Percentiles rank a stretch among this genome's conserved stretches.
phyloP scores from a whole-genome alignment of 1,140 invertebrate species.

The Papilio polytes region DNA sequence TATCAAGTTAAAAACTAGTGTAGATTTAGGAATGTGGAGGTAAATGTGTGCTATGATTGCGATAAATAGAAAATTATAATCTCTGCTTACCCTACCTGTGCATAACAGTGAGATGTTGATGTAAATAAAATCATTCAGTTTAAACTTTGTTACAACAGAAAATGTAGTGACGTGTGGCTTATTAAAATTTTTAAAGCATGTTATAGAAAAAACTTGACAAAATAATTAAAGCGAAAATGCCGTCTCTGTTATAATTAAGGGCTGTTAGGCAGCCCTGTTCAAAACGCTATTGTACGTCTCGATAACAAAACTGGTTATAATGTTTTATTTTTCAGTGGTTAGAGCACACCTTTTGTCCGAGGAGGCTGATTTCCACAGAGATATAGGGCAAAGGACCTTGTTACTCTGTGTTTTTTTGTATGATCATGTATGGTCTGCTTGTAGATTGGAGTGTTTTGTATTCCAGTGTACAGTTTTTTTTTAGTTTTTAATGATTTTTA shows the following conservation, averaged over 20 bases:
- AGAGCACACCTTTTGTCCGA: conserved; percentile 37
- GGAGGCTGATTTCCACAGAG: conserved; percentile 37
- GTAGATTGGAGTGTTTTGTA: neutral
- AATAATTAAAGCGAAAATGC: neutral
- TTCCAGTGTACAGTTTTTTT: no score
- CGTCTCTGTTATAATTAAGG: neutral
- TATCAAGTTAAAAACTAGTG: no score
- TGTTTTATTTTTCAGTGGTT: conserved; percentile 62
- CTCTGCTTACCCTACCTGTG: no score
- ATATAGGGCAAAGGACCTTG: conserved; percentile 35
- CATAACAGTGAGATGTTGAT: no score
- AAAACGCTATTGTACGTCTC: conserved; percentile 52
- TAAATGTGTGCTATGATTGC: no score
- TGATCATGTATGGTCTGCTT: conserved; percentile 1
- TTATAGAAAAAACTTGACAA: neutral
- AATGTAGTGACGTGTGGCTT: neutral
- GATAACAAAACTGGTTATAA: conserved; percentile 55
- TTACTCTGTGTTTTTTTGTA: conserved; percentile 21
- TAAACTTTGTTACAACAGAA: neutral
- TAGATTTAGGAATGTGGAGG: no score
- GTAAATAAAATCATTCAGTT: no score
- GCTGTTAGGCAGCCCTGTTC: conserved; percentile 21
- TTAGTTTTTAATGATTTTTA: no score
- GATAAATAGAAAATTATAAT: no score
- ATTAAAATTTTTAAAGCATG: neutral